Base-by-base conservation (phyloP, 2,797 vertebrate species). In the Micrastur ruficollis region DNA sequence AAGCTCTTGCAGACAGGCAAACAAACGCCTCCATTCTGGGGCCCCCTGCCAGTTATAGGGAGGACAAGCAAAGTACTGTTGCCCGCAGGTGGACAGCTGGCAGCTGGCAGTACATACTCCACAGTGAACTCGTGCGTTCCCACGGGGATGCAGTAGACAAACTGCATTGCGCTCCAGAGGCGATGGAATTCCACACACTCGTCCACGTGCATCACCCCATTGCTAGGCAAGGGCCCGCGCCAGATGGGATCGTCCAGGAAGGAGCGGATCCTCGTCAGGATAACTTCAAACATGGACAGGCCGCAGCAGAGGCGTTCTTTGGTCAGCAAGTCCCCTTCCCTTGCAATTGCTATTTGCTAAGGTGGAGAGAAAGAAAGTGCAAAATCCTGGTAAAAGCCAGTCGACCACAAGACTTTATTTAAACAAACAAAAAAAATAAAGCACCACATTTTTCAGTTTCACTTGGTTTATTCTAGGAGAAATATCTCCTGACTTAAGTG, bases 161-260 rank as follows among this genome's bases (percentile, higher is more conserved):
- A 99, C 98, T 99, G 99, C 99, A 99, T 99, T n/a, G 99, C 99
- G 1, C 99, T 99, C 99, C 99, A 99, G 44, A 99, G 99, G 8
- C 99, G 98, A 95, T 99, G 99, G 94, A 99, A 99, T 97, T 99
- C 99, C 94, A 99, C 99, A 0, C 99, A 99, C 96, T 99, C 99
- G 1, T 99, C 99, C 97, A 99, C 99, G 0, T 99, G 99, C 99
- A 99, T 99, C 97, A 99, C 99, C 1, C 99, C 99, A 0, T 99
- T 99, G 98, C 99, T 99, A 46, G 99, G 99, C 92, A 99, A 97
- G 6, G 99, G 99, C 1, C 99, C 99, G 0, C 99, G 99, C 99
- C 99, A 99, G 97, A 99, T 99, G 22, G 99, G 98, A 90, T 99
- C 99, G 0, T 99, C 99, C 90, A 99, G 98, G 97, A 99, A 99